Conservation (phyloP, 2,797 vertebrate genomes). For the Typhlichthys subterraneus region DNA sequence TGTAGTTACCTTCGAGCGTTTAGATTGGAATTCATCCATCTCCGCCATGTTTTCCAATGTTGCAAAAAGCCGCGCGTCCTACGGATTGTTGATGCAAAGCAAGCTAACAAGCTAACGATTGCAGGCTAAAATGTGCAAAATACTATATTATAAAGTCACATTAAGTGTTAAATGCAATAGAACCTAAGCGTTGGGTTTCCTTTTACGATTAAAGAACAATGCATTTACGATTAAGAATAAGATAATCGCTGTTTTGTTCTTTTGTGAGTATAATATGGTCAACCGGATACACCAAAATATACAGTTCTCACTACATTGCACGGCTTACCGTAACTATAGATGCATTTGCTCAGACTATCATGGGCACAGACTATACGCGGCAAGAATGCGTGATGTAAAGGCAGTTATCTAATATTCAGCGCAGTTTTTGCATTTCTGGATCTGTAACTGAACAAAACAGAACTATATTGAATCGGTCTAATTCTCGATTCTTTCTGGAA, state of each 20-base stretch:
- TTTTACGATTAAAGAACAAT: background rate
- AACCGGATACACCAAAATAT: slow-evolving; percentile 1
- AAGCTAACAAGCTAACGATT: background rate
- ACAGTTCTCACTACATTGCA: background rate
- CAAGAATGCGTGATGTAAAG: background rate
- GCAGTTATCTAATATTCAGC: background rate
- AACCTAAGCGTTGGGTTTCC: background rate
- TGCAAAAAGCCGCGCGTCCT: slow-evolving; percentile 52
- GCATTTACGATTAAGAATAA: background rate
- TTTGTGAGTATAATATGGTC: background rate
- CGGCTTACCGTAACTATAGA: slow-evolving; percentile 25
- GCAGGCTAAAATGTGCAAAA: background rate
- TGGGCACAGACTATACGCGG: too few relatives aligned
- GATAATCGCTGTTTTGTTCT: background rate
- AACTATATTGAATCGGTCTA: background rate
- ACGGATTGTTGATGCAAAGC: slow-evolving; percentile 20
- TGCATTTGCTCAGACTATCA: background rate
- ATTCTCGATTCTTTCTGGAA: background rate
- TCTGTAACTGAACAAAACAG: slow-evolving; percentile 6
- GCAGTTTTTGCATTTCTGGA: rapidly evolving
- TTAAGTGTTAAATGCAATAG: background rate
- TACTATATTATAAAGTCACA: background rate
- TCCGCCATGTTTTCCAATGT: slow-evolving; percentile 77
- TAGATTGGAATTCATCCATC: slow-evolving; percentile 66
- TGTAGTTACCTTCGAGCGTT: slow-evolving; percentile 64